Conservation (phyloP, 2,113 vertebrate genomes). For the Psittacula cyanocephala region DNA sequence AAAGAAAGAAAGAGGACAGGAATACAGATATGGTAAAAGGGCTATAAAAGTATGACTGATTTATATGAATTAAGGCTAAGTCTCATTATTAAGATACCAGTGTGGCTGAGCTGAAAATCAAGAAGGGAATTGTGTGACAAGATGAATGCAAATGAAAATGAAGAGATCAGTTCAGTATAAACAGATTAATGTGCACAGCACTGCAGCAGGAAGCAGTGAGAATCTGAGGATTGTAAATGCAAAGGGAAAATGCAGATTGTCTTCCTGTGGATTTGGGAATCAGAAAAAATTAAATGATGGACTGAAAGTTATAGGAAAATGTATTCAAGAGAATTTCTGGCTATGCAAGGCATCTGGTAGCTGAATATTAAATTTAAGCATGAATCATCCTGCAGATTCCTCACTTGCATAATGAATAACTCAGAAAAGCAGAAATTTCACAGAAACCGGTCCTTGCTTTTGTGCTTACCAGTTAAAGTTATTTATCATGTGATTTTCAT, state of each 20-base stretch:
- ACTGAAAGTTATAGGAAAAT: neutral
- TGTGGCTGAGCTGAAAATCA: conserved; percentile 12
- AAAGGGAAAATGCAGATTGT: neutral
- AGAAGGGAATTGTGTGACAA: neutral
- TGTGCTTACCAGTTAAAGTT: neutral
- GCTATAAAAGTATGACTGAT: neutral
- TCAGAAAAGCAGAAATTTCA: neutral
- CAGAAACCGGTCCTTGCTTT: neutral
- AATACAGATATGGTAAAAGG: neutral
- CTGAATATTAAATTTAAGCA: neutral
- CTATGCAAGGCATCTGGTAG: neutral
- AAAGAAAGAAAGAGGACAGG: neutral
- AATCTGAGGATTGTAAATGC: neutral
- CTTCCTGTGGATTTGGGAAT: conserved; percentile 1
- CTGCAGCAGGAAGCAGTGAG: neutral
- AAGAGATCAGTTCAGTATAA: neutral
- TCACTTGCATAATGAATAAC: neutral
- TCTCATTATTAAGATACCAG: neutral
- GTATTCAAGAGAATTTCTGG: neutral
- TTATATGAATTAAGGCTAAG: neutral
- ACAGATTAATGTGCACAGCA: neutral
- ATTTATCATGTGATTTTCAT: neutral
- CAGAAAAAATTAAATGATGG: neutral
- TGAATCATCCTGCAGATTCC: conserved; percentile 1
- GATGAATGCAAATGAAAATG: neutral